A percentile compares a stretch with the other conserved stretches of the same genome.
These are phyloP conservation scores for Poeciliopsis prolifica DNA, from an alignment of 2,113 vertebrate genomes.

Conservation along the genomic window DNA sequence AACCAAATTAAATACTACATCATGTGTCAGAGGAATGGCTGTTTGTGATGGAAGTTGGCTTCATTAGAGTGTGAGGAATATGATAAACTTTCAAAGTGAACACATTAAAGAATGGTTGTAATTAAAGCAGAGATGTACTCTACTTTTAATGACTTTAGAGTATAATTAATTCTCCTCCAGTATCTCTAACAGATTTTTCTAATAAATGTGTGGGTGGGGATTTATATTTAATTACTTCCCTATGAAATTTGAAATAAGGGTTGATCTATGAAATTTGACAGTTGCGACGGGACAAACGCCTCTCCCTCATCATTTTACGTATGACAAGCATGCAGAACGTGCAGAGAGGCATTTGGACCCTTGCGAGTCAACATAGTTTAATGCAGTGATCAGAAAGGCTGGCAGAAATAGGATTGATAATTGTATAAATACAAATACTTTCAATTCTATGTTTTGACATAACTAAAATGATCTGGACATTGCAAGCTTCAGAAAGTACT, in stretches of 20 bases:
- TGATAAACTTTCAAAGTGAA: constrained; percentile 66
- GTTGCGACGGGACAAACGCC: constrained; percentile 41
- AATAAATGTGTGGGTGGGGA: constrained; percentile 73
- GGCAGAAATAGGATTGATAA: background rate
- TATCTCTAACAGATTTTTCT: constrained; percentile 65
- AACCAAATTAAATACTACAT: constrained; percentile 57
- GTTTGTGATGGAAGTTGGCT: constrained; percentile 45
- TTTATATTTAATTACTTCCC: constrained; percentile 73
- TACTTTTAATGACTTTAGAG: constrained; percentile 76
- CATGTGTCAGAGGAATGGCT: constrained; percentile 45
- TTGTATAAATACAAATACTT: background rate
- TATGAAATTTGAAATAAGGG: constrained; percentile 60
- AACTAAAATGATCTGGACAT: background rate
- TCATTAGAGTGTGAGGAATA: constrained; percentile 60
- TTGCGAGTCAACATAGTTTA: constrained; percentile 1
- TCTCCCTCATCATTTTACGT: constrained; percentile 58
- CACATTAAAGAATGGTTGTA: constrained; percentile 66
- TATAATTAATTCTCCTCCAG: constrained; percentile 69
- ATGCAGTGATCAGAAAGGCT: too few relatives aligned
- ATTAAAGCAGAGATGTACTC: constrained; percentile 66
- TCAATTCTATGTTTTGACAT: too few relatives aligned
- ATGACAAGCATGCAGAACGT: constrained; percentile 32
- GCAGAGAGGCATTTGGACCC: background rate
- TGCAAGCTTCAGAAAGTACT: too few relatives aligned
- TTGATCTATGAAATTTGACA: constrained; percentile 72